Conservation (phyloP, 2,888 invertebrate genomes). For the Xestia c-nigrum region DNA sequence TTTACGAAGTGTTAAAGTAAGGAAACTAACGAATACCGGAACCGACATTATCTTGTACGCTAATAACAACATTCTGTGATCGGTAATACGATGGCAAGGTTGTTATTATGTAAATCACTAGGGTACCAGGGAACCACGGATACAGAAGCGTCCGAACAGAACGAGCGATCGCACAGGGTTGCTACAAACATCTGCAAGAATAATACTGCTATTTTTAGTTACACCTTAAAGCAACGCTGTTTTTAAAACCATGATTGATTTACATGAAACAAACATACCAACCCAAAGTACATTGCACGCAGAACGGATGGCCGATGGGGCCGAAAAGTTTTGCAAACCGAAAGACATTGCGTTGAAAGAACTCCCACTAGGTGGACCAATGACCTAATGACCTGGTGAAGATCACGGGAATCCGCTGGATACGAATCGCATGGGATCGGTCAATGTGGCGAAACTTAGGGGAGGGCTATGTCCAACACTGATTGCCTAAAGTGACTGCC, state of each 20-base stretch:
- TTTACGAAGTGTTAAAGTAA: not conserved
- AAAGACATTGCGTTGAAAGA: too few relatives aligned
- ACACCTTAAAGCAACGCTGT: not conserved
- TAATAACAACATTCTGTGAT: slow-evolving; percentile 38
- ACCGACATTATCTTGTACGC: not conserved
- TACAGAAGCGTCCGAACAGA: slow-evolving; percentile 39
- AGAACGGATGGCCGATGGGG: too few relatives aligned
- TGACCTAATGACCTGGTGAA: too few relatives aligned
- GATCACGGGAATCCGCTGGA: too few relatives aligned
- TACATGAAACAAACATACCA: too few relatives aligned
- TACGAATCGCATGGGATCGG: too few relatives aligned
- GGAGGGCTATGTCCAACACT: too few relatives aligned
- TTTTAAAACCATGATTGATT: not conserved
- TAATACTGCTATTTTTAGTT: not conserved
- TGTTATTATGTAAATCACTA: slow-evolving; percentile 49
- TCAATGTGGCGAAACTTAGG: too few relatives aligned
- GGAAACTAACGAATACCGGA: not conserved
- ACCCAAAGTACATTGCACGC: too few relatives aligned
- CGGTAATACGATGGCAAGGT: slow-evolving; percentile 24
- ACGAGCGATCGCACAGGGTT: slow-evolving; percentile 33
- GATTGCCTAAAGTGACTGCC: too few relatives aligned
- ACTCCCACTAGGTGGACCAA: too few relatives aligned
- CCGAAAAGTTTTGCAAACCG: too few relatives aligned
- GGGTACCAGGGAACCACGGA: slow-evolving; percentile 12
- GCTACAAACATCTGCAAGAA: not conserved